phyloP scores from a whole-genome alignment of 2,888 invertebrate species.

The Trissolcus brochymenae region DNA sequence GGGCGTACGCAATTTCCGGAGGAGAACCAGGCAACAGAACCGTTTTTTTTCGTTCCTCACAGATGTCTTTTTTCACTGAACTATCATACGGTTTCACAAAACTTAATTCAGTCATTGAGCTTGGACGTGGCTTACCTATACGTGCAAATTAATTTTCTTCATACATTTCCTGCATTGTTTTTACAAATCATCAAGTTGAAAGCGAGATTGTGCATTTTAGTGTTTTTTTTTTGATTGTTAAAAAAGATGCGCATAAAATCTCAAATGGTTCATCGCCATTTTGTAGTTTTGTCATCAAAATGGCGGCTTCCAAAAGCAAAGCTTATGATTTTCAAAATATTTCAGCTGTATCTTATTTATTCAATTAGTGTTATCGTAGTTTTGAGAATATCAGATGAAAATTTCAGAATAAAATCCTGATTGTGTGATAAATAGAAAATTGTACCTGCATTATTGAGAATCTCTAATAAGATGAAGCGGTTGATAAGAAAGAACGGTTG shows the following conservation, averaged over 20 bases:
- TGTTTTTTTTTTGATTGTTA: too few species aligned
- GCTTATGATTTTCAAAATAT: too few species aligned
- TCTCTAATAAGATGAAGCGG: constrained; percentile 54
- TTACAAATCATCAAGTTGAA: too few species aligned
- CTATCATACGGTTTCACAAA: constrained; percentile 77
- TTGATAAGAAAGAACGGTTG: constrained; percentile 52
- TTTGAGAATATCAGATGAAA: too few species aligned
- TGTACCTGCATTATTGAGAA: constrained; percentile 48
- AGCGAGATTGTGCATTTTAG: too few species aligned
- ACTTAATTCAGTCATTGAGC: constrained; percentile 72
- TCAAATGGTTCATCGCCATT: too few species aligned
- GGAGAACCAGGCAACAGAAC: constrained; percentile 79
- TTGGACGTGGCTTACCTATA: constrained; percentile 72
- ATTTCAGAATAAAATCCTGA: constrained; percentile 37
- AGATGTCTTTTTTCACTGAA: constrained; percentile 49
- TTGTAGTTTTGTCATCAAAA: too few species aligned
- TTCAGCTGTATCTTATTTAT: too few species aligned
- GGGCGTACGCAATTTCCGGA: constrained; percentile 79
- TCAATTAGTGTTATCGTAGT: too few species aligned
- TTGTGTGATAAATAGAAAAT: constrained; percentile 30
- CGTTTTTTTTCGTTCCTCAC: constrained; percentile 67
- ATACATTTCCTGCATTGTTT: too few species aligned
- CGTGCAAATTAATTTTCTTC: constrained; percentile 22
- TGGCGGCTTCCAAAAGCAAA: too few species aligned
- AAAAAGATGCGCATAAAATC: too few species aligned